phyloP scores from a whole-genome alignment of 2,888 invertebrate genomes.

The Spilarctia lutea region DNA sequence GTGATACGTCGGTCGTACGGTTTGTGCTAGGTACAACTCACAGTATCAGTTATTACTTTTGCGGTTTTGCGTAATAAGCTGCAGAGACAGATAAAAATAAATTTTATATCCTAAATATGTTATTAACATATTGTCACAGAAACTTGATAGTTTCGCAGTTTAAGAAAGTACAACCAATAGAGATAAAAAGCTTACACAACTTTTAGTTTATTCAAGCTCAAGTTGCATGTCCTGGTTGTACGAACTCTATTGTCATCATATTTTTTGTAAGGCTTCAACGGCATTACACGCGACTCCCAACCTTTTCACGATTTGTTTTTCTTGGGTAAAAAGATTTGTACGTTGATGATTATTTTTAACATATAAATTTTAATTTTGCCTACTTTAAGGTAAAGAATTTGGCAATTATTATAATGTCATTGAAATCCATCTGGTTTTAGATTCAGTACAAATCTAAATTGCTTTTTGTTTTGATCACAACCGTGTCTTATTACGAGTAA shows the following conservation, averaged over 20 bases:
- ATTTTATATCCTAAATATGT: not conserved
- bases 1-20: too few relatives aligned
- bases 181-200: not conserved
- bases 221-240: slow-evolving; percentile 6
- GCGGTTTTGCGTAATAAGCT: too few relatives aligned
- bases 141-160: not conserved
- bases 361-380: slow-evolving; percentile 3
- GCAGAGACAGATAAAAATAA: not conserved
- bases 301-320: slow-evolving; percentile 24
- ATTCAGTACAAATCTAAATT: not conserved
- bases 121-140: too few relatives aligned
- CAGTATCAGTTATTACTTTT: too few relatives aligned
- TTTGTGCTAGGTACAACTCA: too few relatives aligned
- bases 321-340: slow-evolving; percentile 7
- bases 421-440: not conserved
- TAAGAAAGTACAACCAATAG: not conserved
- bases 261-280: slow-evolving; percentile 33
- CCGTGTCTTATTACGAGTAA: not conserved
- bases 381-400: not conserved
- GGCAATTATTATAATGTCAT: not conserved
- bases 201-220: slow-evolving; percentile 6
- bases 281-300: slow-evolving; percentile 34
- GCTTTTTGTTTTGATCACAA: not conserved
- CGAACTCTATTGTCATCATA: slow-evolving; percentile 30
- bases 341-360: slow-evolving; percentile 11